Conservation (phyloP, 2,113 vertebrate species). For the Indicator maculatus region DNA sequence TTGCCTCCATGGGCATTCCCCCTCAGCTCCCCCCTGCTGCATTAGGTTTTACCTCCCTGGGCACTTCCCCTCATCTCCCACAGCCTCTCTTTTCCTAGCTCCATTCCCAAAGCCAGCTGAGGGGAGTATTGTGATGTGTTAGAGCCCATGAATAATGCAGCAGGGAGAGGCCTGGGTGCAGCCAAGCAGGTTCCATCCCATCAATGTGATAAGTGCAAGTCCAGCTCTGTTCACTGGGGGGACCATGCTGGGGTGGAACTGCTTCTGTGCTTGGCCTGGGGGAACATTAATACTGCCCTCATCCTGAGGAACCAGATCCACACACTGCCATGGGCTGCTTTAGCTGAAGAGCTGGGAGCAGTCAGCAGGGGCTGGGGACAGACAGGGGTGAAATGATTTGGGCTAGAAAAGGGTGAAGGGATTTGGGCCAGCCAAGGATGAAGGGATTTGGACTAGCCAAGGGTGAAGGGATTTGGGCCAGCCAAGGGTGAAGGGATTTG, state of each 20-base stretch:
- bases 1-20: not conserved
- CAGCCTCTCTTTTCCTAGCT: not conserved
- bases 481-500: no score
- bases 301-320: not conserved
- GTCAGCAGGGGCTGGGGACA: accelerated
- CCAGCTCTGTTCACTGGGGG: constrained; percentile 62
- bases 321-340: not conserved
- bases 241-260: constrained; percentile 52
- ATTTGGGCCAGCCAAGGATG: no score
- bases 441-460: no score
- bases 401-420: not conserved
- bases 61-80: not conserved
- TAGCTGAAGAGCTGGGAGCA: not conserved
- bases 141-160: constrained; percentile 67
- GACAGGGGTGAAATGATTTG: no score
- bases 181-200: constrained; percentile 48
- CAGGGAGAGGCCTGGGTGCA: constrained; percentile 15
- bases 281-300: constrained; percentile 32
- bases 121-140: constrained; percentile 31
- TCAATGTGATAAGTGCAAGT: constrained; percentile 72
- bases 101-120: constrained; percentile 19
- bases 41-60: no score
- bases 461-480: no score
- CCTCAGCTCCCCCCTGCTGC: no score
- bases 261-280: constrained; percentile 32